phyloP scores from a whole-genome alignment of 2,888 invertebrate species.

The Rhodophaea formosa region DNA sequence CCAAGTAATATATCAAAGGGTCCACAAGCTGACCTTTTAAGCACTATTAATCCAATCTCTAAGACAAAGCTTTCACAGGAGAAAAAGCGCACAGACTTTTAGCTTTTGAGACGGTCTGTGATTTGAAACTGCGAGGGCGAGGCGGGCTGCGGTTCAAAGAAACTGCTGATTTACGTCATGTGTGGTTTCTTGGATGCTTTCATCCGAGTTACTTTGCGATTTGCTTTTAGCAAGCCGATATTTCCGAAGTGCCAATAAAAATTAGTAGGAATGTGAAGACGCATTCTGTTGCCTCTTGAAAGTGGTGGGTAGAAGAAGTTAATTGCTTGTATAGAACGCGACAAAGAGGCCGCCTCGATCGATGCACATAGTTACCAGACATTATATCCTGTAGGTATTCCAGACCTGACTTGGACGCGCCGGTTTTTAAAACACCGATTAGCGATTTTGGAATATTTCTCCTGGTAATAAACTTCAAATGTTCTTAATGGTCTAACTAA shows the following conservation, averaged over 20 bases:
- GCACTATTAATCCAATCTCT: conserved; percentile 35
- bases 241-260: conserved; percentile 27
- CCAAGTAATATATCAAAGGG: conserved; percentile 13
- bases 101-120: conserved; percentile 39
- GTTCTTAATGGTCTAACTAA: not conserved
- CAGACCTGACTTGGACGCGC: conserved; percentile 32
- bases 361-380: conserved; percentile 47
- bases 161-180: conserved; percentile 55
- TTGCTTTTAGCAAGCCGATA: conserved; percentile 11
- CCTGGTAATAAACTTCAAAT: conserved; percentile 4
- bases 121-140: conserved; percentile 42
- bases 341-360: conserved; percentile 46
- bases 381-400: conserved; percentile 49
- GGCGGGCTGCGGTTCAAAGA: conserved; percentile 51
- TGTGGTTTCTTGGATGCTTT: conserved; percentile 38
- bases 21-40: conserved; percentile 41
- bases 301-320: conserved; percentile 43
- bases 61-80: conserved; percentile 44
- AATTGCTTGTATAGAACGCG: conserved; percentile 50
- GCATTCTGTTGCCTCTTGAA: conserved; percentile 31
- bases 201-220: conserved; percentile 14
- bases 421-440: conserved; percentile 30
- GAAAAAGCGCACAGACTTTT: conserved; percentile 44
- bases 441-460: not conserved
- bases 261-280: conserved; percentile 20